Evolutionary conservation across 1,140 invertebrate genomes (phyloP).

Genomic region (Platyscapa corneri): DNA sequence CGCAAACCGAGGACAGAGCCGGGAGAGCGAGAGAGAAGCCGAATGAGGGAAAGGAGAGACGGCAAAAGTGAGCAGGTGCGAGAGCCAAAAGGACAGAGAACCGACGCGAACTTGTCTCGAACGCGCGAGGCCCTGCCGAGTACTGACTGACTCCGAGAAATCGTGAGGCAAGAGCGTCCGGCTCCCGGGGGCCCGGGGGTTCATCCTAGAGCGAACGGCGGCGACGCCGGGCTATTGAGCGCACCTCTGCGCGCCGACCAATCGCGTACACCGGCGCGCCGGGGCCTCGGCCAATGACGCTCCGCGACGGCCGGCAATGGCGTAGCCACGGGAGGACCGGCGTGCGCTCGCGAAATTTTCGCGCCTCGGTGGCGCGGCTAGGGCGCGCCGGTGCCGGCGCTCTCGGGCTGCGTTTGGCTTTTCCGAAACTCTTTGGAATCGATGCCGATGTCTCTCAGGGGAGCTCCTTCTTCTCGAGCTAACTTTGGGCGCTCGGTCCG

Average conservation of each 20-base stretch:
- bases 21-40: too few relatives aligned
- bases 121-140: slow-evolving; percentile 68
- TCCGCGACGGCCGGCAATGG: slow-evolving; percentile 52
- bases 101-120: neutral
- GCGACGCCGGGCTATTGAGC: slow-evolving; percentile 71
- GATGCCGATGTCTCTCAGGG: too few relatives aligned
- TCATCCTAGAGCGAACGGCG: slow-evolving; percentile 46
- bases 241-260: slow-evolving; percentile 66
- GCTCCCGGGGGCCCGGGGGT: slow-evolving; percentile 39
- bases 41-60: neutral
- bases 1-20: too few relatives aligned
- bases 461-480: too few relatives aligned
- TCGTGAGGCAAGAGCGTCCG: too few relatives aligned
- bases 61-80: neutral
- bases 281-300: slow-evolving; percentile 60
- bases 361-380: neutral
- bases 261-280: slow-evolving; percentile 60
- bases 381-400: too few relatives aligned
- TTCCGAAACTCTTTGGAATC: neutral
- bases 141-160: slow-evolving; percentile 59
- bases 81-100: neutral
- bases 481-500: too few relatives aligned
- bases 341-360: slow-evolving; percentile 24
- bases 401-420: neutral
- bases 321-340: slow-evolving; percentile 44